Evolutionary conservation across 2,888 invertebrate genomes (phyloP), one percentile per base, ranked within the genome.

Genomic region (Philaethria dido): DNA sequence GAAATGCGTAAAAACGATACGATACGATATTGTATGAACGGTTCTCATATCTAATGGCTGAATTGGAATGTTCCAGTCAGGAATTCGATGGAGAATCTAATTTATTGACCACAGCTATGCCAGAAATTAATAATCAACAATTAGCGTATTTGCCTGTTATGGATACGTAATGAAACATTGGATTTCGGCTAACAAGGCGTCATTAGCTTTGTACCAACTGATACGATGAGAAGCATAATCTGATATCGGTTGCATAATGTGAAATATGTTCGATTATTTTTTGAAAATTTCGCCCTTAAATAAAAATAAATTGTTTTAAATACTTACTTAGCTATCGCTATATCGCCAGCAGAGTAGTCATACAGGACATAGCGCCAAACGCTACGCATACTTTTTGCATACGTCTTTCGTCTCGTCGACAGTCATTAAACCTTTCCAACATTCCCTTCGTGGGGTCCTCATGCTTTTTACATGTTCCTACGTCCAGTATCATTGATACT

Each of bases 11-110:
- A 50, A 2, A 2, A 29, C 16, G 9, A 16, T 16, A 29, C 3
- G 59, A 5, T 44, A 22, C 64, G 59, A 59, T 29, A 60, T 65
- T 44, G 64, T 68, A 44, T 68, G 44, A 70, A 70, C 52, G 54
- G 11, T 20, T 14, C 14, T 5, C n/a, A 64, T 29, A 22, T 61
- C 48, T 66, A 69, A 69, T 69, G 59, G 69, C 62, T 45, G 61
- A 64, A 59, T 20, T 57, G 62, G 69, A 71, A 72, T 65, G 64
- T 59, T 50, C 66, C 60, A 66, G 39, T 45, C 39, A 36, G 66
- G 68, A 71, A 73, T 73, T 69, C 63, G 63, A 66, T 48, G 60
- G 69, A 52, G 63, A 69, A 66, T 72, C 57, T 65, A 71, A 71
- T 72, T 66, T 67, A 66, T 67, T 59, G 69, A 72, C 73, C 72